A percentile compares a stretch with the other conserved stretches of the same genome.
phyloP scores from a whole-genome alignment of 2,797 vertebrate genomes.

The Cephalopachus bancanus region DNA sequence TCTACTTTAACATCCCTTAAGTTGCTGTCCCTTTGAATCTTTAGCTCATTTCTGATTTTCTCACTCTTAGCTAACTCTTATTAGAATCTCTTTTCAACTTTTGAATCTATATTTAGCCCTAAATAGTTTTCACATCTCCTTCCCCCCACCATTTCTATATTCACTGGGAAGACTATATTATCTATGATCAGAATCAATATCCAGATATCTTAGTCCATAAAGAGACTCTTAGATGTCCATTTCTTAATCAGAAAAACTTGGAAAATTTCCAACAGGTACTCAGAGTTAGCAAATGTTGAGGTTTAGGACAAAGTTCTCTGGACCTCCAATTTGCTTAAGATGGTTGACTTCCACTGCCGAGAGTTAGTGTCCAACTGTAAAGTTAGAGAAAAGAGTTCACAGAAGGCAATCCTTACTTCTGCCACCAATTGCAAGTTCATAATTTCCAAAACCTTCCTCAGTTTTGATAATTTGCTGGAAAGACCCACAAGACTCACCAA shows the following conservation, averaged over 20 bases:
- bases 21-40: neutral
- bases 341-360: neutral
- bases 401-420: neutral
- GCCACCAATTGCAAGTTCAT: neutral
- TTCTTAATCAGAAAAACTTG: neutral
- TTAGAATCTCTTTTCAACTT: neutral
- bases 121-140: neutral
- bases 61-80: neutral
- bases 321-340: neutral
- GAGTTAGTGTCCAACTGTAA: neutral
- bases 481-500: neutral
- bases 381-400: neutral
- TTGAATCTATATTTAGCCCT: neutral
- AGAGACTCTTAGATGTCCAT: neutral
- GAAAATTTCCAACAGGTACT: neutral
- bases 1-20: neutral
- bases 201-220: neutral
- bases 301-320: neutral
- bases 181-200: neutral
- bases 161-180: neutral
- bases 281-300: neutral
- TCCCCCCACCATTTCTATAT: neutral
- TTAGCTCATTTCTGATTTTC: neutral
- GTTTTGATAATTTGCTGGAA: neutral
- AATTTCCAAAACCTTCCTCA: neutral